Evolutionary conservation across 2,113 vertebrate genomes (phyloP), one percentile per base, ranked within the genome.

Genomic region (Silurus asotus): DNA sequence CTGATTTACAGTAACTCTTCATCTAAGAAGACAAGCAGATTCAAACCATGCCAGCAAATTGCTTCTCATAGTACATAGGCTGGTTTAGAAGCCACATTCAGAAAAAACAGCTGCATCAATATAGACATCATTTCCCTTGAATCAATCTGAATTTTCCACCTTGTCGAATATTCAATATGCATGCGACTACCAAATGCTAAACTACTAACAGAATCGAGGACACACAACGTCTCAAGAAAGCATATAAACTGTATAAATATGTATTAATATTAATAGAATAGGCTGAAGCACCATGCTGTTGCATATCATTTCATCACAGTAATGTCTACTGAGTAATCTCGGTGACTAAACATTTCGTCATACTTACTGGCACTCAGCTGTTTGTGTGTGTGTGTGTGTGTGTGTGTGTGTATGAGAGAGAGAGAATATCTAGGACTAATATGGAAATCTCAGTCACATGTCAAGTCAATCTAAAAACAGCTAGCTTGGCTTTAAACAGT

Each of bases 301-400:
- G 23, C 4, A 17, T 6, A 51, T 82, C 11, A 67, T 56, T 72
- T 17, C 69, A 56, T 6, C 55, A 61, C 10, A 74, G 65, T 48
- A n/a, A 74, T 59, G 23, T 19, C 8, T 53, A 14, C 51, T 8
- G 37, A 20, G 53, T 69, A 20, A 53, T 25, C 51, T 70, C 65
- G 10, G 59, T 74, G 82, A 84, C n/a, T 72, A 37, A 83, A 51
- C 25, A 28, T 70, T 72, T 84, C 28, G 19, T 67, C 28, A 69
- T 51, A 62, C 56, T 55, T 49, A 55, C 67, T 53, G 23, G 64
- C 56, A 58, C 14, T n/a, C 53, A 49, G 45, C 48, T 23, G 48
- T 72, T 7, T 3, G 2, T 17, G n/a, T 62, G 61, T 19, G 17
- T 61, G 58, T 19, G 56, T 37, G 9, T 64, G 25, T 49, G 65